A percentile compares a stretch with the other conserved stretches of the same genome.
Conservation (phyloP, 1,140 invertebrate species). For the Colletes gigas region DNA sequence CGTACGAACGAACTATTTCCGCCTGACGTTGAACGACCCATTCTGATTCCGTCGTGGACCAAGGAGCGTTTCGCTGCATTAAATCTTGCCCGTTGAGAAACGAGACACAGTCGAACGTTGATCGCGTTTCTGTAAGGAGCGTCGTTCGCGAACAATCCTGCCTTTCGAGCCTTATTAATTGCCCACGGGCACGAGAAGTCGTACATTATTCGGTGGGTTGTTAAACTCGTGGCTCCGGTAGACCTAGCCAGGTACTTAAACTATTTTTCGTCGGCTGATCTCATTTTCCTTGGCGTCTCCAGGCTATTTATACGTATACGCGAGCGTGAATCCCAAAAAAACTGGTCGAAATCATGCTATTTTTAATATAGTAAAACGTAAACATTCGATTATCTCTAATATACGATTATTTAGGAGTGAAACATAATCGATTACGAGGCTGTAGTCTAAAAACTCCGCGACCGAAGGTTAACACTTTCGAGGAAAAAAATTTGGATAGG, state of each 20-base stretch:
- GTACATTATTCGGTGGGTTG: slow-evolving; percentile 6
- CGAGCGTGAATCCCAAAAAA: no score
- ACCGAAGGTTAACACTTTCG: no score
- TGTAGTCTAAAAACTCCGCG: no score
- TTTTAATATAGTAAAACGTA: no score
- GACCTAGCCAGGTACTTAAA: background rate
- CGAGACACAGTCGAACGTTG: background rate
- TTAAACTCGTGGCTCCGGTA: background rate
- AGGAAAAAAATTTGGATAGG: no score
- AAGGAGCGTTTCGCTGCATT: slow-evolving; percentile 26
- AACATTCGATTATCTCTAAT: no score
- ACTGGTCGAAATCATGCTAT: no score
- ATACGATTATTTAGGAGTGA: no score
- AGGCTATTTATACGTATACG: background rate
- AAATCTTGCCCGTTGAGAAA: slow-evolving; percentile 1
- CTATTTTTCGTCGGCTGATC: slow-evolving; percentile 8
- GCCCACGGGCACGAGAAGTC: background rate
- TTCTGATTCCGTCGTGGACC: slow-evolving; percentile 3
- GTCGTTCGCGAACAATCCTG: background rate
- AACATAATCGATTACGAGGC: no score
- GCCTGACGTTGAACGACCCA: background rate
- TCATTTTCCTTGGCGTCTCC: background rate
- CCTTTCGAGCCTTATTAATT: slow-evolving; percentile 7
- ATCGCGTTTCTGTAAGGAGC: background rate
- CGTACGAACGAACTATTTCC: background rate